Evolutionary conservation across 2,888 invertebrate genomes (phyloP).

Genomic region (Drosophila ochracea): DNA sequence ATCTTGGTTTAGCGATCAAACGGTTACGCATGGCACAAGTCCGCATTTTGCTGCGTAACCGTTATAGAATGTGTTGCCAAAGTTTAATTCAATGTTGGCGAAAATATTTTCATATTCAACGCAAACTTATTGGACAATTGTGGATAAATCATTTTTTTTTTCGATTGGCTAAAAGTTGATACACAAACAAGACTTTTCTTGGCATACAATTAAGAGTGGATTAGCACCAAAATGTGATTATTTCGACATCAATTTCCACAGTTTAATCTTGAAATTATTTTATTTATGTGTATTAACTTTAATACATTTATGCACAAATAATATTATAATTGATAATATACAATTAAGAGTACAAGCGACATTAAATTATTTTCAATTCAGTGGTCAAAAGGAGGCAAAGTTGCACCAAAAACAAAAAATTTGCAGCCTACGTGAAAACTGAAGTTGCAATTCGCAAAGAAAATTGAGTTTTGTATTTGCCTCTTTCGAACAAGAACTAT

Average conservation of each 20-base stretch:
- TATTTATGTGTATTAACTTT: not conserved
- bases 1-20: not conserved
- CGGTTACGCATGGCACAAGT: not conserved
- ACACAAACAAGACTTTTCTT: not conserved
- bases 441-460: not conserved
- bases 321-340: not conserved
- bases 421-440: not conserved
- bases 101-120: not conserved
- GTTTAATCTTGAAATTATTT: not conserved
- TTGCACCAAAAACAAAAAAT: not conserved
- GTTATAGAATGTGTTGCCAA: not conserved
- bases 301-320: not conserved
- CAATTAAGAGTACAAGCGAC: not conserved
- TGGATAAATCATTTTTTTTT: not conserved
- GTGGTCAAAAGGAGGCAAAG: not conserved
- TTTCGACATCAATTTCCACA: not conserved
- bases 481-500: not conserved
- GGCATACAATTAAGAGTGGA: not conserved
- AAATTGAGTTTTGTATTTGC: not conserved
- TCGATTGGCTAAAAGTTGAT: not conserved
- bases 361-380: not conserved
- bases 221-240: not conserved
- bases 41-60: not conserved
- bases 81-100: not conserved
- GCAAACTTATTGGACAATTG: not conserved